Evolutionary conservation across 2,797 vertebrate genomes (phyloP).

Genomic region (Acridotheres tristis): DNA sequence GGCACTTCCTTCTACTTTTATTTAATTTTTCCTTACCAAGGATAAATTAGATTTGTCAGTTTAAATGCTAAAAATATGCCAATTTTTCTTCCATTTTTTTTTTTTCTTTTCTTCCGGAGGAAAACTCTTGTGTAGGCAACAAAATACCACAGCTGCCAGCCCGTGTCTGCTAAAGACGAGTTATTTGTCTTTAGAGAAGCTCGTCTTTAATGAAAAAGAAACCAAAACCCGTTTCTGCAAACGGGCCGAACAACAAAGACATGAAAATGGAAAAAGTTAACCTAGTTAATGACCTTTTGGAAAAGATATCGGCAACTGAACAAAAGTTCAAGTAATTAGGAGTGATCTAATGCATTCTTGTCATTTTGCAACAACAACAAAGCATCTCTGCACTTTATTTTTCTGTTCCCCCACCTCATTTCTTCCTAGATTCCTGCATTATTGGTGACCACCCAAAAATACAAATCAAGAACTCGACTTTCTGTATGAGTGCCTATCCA

Average conservation of each 20-base stretch:
- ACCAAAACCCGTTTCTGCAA: background rate
- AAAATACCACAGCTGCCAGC: no score
- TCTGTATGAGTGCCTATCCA: slow-evolving; percentile 91
- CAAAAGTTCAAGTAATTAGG: background rate
- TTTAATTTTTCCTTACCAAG: background rate
- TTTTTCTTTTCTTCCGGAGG: fast-evolving
- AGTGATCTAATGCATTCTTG: background rate
- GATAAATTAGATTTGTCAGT: background rate
- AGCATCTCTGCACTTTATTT: background rate
- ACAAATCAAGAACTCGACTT: slow-evolving; percentile 91
- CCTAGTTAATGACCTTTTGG: background rate
- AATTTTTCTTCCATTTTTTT: fast-evolving
- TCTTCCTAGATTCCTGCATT: slow-evolving; percentile 89
- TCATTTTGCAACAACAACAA: background rate
- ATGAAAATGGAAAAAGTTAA: background rate
- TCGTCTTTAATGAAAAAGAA: background rate
- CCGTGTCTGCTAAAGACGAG: no score
- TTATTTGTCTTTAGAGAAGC: background rate
- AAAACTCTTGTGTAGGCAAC: background rate
- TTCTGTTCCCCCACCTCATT: background rate
- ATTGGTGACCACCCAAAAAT: slow-evolving; percentile 86
- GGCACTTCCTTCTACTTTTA: fast-evolving
- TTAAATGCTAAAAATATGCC: background rate
- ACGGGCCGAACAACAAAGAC: fast-evolving
- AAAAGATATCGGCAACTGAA: background rate